Evolutionary conservation across 2,888 invertebrate species (phyloP), one percentile per base, ranked within the genome.

Genomic region (Trissoscelio sp.): DNA sequence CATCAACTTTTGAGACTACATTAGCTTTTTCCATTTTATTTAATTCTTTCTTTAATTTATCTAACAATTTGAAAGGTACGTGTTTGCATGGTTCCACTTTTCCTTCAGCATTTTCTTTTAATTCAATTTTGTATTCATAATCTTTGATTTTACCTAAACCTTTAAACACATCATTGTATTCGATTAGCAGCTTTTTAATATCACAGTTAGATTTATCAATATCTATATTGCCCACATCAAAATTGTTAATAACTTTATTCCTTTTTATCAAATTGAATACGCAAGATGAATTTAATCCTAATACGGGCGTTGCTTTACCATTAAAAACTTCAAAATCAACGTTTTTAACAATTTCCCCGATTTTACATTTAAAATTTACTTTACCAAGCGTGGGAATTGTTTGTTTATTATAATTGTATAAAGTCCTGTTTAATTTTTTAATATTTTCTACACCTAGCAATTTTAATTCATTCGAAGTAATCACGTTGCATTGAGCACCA

Each of bases 61-160:
- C 12, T 22, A 57, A 11, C n/a, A 74, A 24, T 34, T 55, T 66
- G 34, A 67, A 60, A 14, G 83, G 77, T 3, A 83, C 46, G 48
- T 81, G 77, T 55, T 81, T 79, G 34, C 77, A 67, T 5, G 81
- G 58, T 11, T 37, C 73, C 2, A 78, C 62, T 64, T 64, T 83
- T 0, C 77, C 74, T 53, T 53, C 62, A 3, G 67, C 57, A 16
- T 62, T 64, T 28, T 62, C 74, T 44, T 74, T 82, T 48, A 82
- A 39, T 46, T 84, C 48, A 2, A 83, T 81, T 31, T 83, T 74
- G 55, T 81, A 85, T 18, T 77, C 62, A 64, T 12, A 72, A 34
- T 55, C 28, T 55, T 66, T 46, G 2, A 83, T 67, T 5, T 78
- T 79, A 1, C 81, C 83, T 0, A 81, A 66, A 7, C 82, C 79